Evolutionary conservation across 2,113 vertebrate species (phyloP), one percentile per base, ranked within the genome.

Genomic region (Nematolebias whitei): DNA sequence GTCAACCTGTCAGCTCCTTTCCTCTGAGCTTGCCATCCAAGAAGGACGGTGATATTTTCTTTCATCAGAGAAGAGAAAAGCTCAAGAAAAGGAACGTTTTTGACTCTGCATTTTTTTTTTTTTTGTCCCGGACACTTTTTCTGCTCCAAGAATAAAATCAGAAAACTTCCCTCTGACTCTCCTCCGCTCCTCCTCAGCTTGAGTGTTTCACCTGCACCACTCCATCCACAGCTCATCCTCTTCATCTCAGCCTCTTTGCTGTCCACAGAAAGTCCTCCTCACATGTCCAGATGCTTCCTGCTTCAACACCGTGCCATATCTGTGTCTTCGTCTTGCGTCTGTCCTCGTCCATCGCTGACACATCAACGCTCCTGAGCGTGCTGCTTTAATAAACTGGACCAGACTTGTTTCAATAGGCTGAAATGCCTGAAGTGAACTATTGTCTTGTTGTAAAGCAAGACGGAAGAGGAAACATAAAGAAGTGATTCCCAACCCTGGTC

Each of bases 311-410:
- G 40, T 78, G 22, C 76, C 79, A 51, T 40, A 57, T 64, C 57
- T 74, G 75, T 87, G 69, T 83, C 76, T 78, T 87, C 77, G 15
- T 74, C 67, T 71, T 59, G 26, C 68, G 9, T 51, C 55, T 85
- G 79, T 79, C 67, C 55, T 32, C 38, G 50, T 48, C 26, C n/a
- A 77, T 44, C 18, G 41, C 76, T 65, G 51, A 80, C 71, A 38
- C 71, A 70, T 80, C 39, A 11, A 23, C 62, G 68, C 74, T 80
- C 76, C 70, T 52, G n/a, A 74, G 40, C 62, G 55, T 41, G 61
- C 53, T 47, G 35, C 50, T 2, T 66, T 71, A 47, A 55, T 54
- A 58, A 62, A 52, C 19, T n/a, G 63, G 51, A 22, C 29, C 47
- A 32, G 45, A 22, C n/a, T 7, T 1, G 18, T 45, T 45, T 10